Evolutionary conservation across 2,113 vertebrate species (phyloP).

Genomic region (Dicrurus megarhynchus): DNA sequence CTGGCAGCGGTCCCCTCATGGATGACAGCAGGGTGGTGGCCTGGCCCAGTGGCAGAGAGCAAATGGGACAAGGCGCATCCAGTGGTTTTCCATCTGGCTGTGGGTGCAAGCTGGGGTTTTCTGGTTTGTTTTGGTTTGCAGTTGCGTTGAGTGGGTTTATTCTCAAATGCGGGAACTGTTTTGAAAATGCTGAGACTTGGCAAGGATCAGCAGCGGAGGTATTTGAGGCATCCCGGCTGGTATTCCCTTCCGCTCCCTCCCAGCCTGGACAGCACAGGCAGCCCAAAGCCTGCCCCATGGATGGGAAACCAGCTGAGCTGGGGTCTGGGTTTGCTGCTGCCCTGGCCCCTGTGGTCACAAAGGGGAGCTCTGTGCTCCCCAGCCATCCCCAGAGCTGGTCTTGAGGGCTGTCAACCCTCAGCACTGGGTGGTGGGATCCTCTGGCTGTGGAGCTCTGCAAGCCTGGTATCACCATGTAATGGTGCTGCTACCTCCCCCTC

Average conservation of each 20-base stretch:
- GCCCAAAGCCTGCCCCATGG: not conserved
- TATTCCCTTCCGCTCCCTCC: not conserved
- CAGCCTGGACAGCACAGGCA: not conserved
- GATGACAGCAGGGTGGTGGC: not conserved
- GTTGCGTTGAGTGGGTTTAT: not conserved
- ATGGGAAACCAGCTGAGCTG: not conserved
- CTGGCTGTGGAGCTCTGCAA: not conserved
- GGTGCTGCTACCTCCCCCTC: not conserved
- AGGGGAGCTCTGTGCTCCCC: not conserved
- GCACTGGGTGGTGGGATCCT: accelerated
- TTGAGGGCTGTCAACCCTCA: not conserved
- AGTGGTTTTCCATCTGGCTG: not conserved
- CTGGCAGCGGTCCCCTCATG: accelerated
- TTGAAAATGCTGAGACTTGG: slow-evolving; percentile 26
- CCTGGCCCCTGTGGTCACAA: not conserved
- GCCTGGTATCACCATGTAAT: not conserved
- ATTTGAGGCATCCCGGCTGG: slow-evolving; percentile 9
- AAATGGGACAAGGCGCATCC: accelerated
- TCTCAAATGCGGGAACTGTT: not conserved
- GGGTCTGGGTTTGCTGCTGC: not conserved
- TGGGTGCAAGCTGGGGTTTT: not conserved
- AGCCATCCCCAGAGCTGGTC: not conserved
- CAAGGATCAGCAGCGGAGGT: not conserved
- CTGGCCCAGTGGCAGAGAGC: not conserved
- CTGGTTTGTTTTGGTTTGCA: slow-evolving; percentile 3